Base-by-base conservation (phyloP, 30 jellyfish, hydroid and myxozoan genomes). In the Chrysaora quinquecirrha region DNA sequence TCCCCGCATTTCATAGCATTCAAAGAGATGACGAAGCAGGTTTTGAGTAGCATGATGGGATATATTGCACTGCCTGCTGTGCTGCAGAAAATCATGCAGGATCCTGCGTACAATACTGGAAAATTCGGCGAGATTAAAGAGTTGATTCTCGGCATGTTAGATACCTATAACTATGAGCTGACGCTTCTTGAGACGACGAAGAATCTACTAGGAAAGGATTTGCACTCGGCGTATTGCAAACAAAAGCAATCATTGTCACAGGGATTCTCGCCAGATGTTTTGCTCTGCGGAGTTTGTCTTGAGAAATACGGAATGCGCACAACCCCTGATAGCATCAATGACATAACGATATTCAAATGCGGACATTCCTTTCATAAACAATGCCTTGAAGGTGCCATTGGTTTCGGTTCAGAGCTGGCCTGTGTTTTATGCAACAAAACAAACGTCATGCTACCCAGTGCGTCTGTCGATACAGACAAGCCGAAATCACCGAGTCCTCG, bases 111-210 rank as follows among this genome's bases (percentile, higher is more conserved):
- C 81, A 95, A 84, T 69, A 48, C 99, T 6, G 97, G 99, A 11
- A 95, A 95, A 76, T 95, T 95, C 75, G 99, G 99, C 3, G 99
- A 95, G 66, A 95, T 95, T 73, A 88, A 88, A 73, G 97, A 95
- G 52, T 83, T 95, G 24, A 48, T 95, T 21, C 85, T 95, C 35
- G 99, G 99, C 0, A 95, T 95, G 99, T 38, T 95, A 46, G 99
- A 95, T 43, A 95, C 99, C 6, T 95, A 95, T 61, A 88, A 62
- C 77, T 95, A 95, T 58, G 99, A 95, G 85, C 47, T 88, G 49
- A 95, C 99, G 20, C 95, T 95, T 24, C 75, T 95, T 1, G 97
- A 95, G 64, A 95, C 97, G 18, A 95, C 99, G 16, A 95, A 84
- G 19, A 89, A 80, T 30, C 64, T 95, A 33, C 85, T 95, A 27